These are phyloP conservation scores for Aelia acuminata DNA, from an alignment of 2,888 invertebrate species.

Conservation along the genomic window DNA sequence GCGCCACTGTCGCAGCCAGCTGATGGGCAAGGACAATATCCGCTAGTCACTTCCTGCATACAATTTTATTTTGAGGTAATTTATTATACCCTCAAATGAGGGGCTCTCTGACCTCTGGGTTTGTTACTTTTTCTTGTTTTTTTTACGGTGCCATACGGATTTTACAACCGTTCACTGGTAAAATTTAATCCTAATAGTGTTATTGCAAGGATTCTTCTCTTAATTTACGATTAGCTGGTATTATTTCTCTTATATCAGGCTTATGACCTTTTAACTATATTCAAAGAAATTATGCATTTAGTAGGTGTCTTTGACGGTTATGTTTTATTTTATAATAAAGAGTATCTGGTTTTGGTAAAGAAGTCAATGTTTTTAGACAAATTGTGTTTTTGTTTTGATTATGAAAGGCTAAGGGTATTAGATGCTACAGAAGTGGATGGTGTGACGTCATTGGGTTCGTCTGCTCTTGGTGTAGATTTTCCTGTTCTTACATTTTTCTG, in stretches of 20 bases:
- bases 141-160: too few species aligned
- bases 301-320: background rate
- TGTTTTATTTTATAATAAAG: background rate
- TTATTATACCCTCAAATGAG: background rate
- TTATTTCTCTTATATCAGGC: too few species aligned
- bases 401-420: background rate
- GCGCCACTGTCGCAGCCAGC: slow-evolving; percentile 39
- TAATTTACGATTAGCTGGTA: too few species aligned
- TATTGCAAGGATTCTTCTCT: too few species aligned
- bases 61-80: background rate
- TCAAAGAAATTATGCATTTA: background rate
- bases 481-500: background rate
- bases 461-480: too few species aligned
- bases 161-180: too few species aligned
- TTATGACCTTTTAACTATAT: too few species aligned
- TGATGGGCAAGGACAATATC: slow-evolving; percentile 32
- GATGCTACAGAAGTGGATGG: background rate
- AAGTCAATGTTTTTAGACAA: too few species aligned
- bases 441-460: background rate
- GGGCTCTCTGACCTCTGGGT: background rate
- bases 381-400: too few species aligned
- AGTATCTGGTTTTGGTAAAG: background rate
- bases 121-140: background rate
- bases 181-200: too few species aligned
- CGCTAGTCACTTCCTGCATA: slow-evolving; percentile 34